Evolutionary conservation across 2,888 invertebrate genomes (phyloP), one percentile per base, ranked within the genome.

Genomic region (Leptopilina drosophilae): DNA sequence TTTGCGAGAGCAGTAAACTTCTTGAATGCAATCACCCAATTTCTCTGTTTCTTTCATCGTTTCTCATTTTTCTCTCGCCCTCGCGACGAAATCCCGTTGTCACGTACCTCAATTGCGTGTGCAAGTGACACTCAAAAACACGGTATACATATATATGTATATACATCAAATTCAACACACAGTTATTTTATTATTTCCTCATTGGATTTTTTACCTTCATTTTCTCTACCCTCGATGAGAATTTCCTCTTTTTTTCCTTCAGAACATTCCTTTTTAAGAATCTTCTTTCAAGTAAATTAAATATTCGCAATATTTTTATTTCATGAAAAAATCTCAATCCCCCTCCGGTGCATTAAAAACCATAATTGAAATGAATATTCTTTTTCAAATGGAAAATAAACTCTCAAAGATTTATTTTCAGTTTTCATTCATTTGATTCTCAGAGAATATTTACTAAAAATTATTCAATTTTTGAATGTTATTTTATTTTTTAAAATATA

Each of bases 91-190:
- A 14, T 33, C 15, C 56, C 56, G 53, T 73, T 40, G 14, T 56
- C 56, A 56, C 56, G 73, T 56, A 73, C 73, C 33, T 56, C 11
- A 53, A n/a, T 26, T 49, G 49, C 49, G 33, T 33, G 33, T 56
- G 56, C 73, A 73, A 73, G 53, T 73, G 73, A 73, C 56, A 73
- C 73, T 73, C n/a, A 9, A 56, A 73, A 73, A 73, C 56, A 56
- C 73, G 26, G 56, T 26, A 40, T 33, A 33, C 33, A 33, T 33
- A 33, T 33, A 33, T 33, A 26, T 26, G 3, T 26, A 33, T 33
- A 33, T 33, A 33, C 53, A 53, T 73, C 56, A 73, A 53, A 26
- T 73, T 15, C 9, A 73, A 53, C 56, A 33, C 33, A 49, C 4
- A 33, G 53, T 73, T 73, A 73, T 56, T 73, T 73, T 53, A 73